Evolutionary conservation across 2,888 invertebrate species (phyloP).

Genomic region (Leucania comma): DNA sequence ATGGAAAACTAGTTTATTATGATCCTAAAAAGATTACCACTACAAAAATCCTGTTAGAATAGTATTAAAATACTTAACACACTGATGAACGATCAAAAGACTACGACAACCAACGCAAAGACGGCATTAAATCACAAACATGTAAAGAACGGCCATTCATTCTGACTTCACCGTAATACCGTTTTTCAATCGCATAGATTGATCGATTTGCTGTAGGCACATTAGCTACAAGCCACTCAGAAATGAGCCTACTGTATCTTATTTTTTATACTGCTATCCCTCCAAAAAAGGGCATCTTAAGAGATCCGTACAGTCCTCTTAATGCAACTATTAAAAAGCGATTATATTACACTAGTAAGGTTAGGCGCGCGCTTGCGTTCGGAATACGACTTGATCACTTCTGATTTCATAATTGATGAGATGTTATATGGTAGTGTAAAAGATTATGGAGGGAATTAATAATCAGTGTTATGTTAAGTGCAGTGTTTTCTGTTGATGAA

Average conservation of each 20-base stretch:
- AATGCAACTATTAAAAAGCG: slow-evolving; percentile 62
- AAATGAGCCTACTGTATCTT: slow-evolving; percentile 27
- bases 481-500: slow-evolving; percentile 44
- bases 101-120: not conserved
- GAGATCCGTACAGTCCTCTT: slow-evolving; percentile 42
- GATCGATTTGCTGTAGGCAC: slow-evolving; percentile 31
- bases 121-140: not conserved
- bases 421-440: slow-evolving; percentile 36
- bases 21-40: not conserved
- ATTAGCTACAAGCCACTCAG: slow-evolving; percentile 26
- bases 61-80: not conserved
- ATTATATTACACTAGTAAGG: slow-evolving; percentile 60
- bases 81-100: no score
- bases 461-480: slow-evolving; percentile 45
- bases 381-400: slow-evolving; percentile 42
- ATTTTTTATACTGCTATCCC: slow-evolving; percentile 16
- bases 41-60: not conserved
- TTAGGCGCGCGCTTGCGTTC: slow-evolving; percentile 30
- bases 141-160: slow-evolving; percentile 13
- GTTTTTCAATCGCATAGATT: slow-evolving; percentile 43
- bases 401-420: slow-evolving; percentile 59
- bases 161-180: not conserved
- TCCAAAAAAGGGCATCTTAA: slow-evolving; percentile 57
- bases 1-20: no score
- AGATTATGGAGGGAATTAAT: slow-evolving; percentile 40